These are phyloP conservation scores for Salmo trutta DNA, from an alignment of 2,797 vertebrate genomes.

Conservation along the genomic window DNA sequence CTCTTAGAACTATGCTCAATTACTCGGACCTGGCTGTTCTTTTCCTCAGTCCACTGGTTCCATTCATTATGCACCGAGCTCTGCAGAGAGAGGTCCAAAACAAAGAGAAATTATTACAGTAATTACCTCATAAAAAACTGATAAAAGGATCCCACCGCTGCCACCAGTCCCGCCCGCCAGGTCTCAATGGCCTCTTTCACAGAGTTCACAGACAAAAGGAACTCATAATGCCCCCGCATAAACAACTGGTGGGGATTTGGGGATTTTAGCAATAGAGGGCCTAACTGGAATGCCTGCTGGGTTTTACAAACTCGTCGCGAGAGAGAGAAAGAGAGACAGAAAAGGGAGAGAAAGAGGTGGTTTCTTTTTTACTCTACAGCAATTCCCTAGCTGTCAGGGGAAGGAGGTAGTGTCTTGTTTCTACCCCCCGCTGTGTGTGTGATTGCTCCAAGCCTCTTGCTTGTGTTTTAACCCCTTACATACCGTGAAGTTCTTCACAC, in stretches of 20 bases:
- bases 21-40: slow-evolving; percentile 64
- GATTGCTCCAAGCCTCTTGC: slow-evolving; percentile 35
- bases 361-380: not conserved
- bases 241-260: slow-evolving; percentile 57
- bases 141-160: slow-evolving; percentile 57
- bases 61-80: slow-evolving; percentile 63
- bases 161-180: slow-evolving; percentile 51
- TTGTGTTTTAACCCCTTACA: slow-evolving; percentile 24
- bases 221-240: slow-evolving; percentile 54
- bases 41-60: slow-evolving; percentile 45
- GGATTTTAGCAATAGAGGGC: slow-evolving; percentile 52
- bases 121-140: slow-evolving; percentile 63
- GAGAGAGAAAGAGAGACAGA: slow-evolving; percentile 30
- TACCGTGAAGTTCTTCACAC: slow-evolving; percentile 5
- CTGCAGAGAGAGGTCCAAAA: slow-evolving; percentile 58
- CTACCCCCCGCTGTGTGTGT: slow-evolving; percentile 26
- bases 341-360: slow-evolving; percentile 24
- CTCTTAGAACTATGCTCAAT: slow-evolving; percentile 58
- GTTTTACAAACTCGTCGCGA: slow-evolving; percentile 20
- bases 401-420: too few relatives aligned
- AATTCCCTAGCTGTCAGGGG: not conserved
- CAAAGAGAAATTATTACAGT: slow-evolving; percentile 69
- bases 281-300: slow-evolving; percentile 40
- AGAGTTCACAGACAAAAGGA: slow-evolving; percentile 60
- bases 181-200: slow-evolving; percentile 50